These are phyloP conservation scores for Ectemnius cavifrons DNA, from an alignment of 2,888 invertebrate genomes.

Conservation along the genomic window DNA sequence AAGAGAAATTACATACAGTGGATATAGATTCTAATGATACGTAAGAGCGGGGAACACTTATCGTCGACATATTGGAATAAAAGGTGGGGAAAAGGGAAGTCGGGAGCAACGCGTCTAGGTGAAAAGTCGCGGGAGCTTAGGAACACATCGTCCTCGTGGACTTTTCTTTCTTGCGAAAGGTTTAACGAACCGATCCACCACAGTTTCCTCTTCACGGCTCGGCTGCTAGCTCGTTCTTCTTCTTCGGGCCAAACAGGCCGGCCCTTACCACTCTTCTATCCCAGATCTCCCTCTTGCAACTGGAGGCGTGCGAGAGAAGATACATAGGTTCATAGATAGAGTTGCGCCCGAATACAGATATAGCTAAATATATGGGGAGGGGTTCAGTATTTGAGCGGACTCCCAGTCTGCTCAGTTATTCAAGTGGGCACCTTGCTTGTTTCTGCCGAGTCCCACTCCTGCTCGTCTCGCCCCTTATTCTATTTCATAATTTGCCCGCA, in stretches of 20 bases:
- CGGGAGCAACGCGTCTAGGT: conserved; percentile 9
- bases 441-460: background rate
- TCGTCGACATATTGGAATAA: too few species aligned
- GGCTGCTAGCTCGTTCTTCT: conserved; percentile 36
- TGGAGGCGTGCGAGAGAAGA: background rate
- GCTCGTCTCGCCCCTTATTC: conserved; percentile 38
- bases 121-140: conserved; percentile 4
- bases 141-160: conserved; percentile 50
- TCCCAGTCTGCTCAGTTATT: conserved; percentile 40
- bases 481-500: conserved; percentile 54
- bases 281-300: background rate
- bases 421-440: conserved; percentile 26
- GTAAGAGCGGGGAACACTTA: too few species aligned
- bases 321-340: background rate
- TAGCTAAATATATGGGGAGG: too few species aligned
- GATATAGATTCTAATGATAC: too few species aligned
- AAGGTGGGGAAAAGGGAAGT: too few species aligned
- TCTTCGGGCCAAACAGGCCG: background rate
- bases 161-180: conserved; percentile 56
- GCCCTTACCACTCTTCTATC: too few species aligned
- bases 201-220: conserved; percentile 53
- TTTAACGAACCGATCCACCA: conserved; percentile 68
- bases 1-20: conserved; percentile 28
- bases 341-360: background rate
- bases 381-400: background rate